phyloP scores from a whole-genome alignment of 2,113 vertebrate species.

The Oophaga pumilio region DNA sequence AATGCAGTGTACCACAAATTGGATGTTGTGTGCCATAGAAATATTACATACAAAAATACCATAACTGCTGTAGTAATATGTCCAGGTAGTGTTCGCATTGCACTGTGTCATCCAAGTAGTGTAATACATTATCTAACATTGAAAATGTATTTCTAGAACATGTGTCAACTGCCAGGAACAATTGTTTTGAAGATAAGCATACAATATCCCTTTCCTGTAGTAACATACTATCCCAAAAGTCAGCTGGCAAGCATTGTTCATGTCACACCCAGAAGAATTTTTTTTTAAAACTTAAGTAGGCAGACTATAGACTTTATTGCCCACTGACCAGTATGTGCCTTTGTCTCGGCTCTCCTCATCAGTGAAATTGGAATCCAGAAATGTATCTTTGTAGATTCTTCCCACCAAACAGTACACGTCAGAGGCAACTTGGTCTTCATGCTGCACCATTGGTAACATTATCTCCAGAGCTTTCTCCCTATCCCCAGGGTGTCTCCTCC shows the following conservation, averaged over 20 bases:
- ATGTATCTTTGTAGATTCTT: conserved; percentile 95
- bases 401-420: conserved; percentile 97
- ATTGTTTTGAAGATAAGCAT: neutral
- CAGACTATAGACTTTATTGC: neutral
- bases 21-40: neutral
- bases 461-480: conserved; percentile 90
- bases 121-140: neutral
- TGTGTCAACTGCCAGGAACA: neutral
- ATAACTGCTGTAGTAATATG: neutral
- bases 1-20: neutral
- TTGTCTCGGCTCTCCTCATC: conserved; percentile 89
- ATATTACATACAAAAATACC: neutral
- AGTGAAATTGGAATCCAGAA: conserved; percentile 90
- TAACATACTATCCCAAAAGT: neutral
- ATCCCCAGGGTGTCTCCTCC: conserved; percentile 89
- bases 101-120: neutral
- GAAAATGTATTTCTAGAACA: neutral
- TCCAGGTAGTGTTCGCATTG: neutral
- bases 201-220: neutral
- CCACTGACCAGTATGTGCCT: conserved; percentile 84
- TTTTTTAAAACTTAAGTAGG: neutral
- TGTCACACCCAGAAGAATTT: neutral
- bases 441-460: conserved; percentile 91
- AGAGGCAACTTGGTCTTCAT: conserved; percentile 89
- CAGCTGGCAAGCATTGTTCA: neutral